Percentiles rank a stretch among this genome's conserved stretches.
phyloP scores from a whole-genome alignment of 2,113 vertebrate species.

The Cottus gobio region DNA sequence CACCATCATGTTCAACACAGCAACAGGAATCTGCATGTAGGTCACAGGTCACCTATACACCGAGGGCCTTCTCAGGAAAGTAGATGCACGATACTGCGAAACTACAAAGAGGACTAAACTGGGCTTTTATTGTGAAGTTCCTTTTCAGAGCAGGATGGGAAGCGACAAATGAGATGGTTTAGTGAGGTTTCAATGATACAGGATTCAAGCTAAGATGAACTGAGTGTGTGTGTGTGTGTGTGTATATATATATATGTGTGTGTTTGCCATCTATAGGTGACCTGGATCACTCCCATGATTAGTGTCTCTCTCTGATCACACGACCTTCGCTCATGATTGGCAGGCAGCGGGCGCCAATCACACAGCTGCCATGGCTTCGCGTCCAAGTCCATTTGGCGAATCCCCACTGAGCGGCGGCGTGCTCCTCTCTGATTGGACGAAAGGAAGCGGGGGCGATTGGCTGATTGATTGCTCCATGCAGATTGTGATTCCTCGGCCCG shows the following conservation, averaged over 20 bases:
- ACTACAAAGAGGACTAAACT: background rate
- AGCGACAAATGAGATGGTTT: conserved; percentile 23
- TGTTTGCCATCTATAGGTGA: conserved; percentile 36
- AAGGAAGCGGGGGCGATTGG: conserved; percentile 51
- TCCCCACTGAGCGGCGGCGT: conserved; percentile 18
- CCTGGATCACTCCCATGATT: conserved; percentile 48
- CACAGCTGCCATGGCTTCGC: conserved; percentile 64
- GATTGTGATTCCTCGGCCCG: conserved; percentile 56
- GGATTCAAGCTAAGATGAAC: conserved; percentile 21
- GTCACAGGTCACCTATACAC: conserved; percentile 61
- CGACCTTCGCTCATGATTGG: conserved; percentile 42
- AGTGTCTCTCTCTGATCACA: conserved; percentile 45
- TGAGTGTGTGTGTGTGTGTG: background rate
- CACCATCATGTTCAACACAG: conserved; percentile 63
- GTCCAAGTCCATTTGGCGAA: conserved; percentile 64
- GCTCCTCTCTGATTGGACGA: conserved; percentile 56
- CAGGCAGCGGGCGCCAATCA: conserved; percentile 30
- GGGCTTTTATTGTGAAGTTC: conserved; percentile 20
- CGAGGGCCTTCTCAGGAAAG: background rate
- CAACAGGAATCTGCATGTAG: conserved; percentile 39
- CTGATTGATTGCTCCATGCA: conserved; percentile 79
- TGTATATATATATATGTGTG: too few relatives aligned
- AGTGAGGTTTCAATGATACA: conserved; percentile 3
- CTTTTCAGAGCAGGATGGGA: conserved; percentile 35
- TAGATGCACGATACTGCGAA: background rate